phyloP scores from a whole-genome alignment of 2,888 invertebrate genomes.

The Stenurella melanura region DNA sequence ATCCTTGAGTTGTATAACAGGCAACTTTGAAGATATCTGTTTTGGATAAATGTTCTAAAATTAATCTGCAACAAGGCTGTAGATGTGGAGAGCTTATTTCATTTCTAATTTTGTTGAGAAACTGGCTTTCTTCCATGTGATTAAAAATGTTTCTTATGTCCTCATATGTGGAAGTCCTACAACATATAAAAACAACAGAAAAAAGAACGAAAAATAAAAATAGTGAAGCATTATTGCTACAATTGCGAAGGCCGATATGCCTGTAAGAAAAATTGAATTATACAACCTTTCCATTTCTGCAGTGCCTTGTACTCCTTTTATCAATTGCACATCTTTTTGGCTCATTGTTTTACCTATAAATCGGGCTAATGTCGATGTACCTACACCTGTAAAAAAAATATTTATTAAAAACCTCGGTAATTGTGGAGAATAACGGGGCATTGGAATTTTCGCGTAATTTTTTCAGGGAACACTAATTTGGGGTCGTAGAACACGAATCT shows the following conservation, averaged over 20 bases:
- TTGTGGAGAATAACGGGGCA: too few species aligned
- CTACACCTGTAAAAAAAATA: not conserved
- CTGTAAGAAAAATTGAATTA: constrained; percentile 4
- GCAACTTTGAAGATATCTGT: not conserved
- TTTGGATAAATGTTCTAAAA: not conserved
- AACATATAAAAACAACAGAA: not conserved
- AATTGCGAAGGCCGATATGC: too few species aligned
- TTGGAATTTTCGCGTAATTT: too few species aligned
- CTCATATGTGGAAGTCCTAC: not conserved
- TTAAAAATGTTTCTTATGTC: not conserved
- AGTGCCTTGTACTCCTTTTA: not conserved
- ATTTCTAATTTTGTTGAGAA: not conserved
- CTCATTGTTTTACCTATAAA: not conserved
- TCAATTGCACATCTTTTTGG: not conserved
- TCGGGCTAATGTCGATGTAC: not conserved
- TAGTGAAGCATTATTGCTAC: too few species aligned
- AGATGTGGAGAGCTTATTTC: too few species aligned
- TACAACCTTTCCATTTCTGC: constrained; percentile 9
- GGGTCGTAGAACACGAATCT: too few species aligned
- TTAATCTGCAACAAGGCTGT: too few species aligned
- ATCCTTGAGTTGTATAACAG: not conserved
- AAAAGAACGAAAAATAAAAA: not conserved
- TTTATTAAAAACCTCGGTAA: too few species aligned
- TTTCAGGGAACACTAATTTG: too few species aligned
- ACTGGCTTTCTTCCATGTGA: not conserved